Evolutionary conservation across 2,797 vertebrate genomes (phyloP).

Genomic region (Danio kyathit): DNA sequence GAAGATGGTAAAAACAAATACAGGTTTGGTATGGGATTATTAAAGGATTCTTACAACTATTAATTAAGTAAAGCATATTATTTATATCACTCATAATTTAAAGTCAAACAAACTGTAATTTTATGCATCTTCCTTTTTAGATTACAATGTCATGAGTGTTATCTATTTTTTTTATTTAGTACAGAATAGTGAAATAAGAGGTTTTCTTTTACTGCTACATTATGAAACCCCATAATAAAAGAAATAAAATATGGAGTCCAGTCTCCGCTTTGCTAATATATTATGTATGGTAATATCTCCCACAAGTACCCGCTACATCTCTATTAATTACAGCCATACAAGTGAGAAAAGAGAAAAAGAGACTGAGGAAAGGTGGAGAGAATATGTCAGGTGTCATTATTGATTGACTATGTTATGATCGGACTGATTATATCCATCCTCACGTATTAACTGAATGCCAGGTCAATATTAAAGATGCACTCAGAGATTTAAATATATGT

Average conservation of each 20-base stretch:
- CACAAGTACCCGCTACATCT: slow-evolving; percentile 59
- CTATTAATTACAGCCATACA: slow-evolving; percentile 61
- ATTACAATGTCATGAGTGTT: not conserved
- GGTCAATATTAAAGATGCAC: not conserved
- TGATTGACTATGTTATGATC: slow-evolving; percentile 26
- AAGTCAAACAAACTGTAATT: slow-evolving; percentile 8
- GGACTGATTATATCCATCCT: not conserved
- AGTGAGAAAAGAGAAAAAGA: slow-evolving; percentile 29
- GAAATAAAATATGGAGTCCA: slow-evolving; percentile 56
- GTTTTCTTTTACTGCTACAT: slow-evolving; percentile 49
- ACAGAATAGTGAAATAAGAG: slow-evolving; percentile 39
- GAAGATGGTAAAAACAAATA: no score
- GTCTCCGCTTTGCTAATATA: slow-evolving; percentile 51
- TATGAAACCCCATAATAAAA: slow-evolving; percentile 54
- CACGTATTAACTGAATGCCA: not conserved
- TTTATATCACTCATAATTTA: not conserved
- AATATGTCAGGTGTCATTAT: slow-evolving; percentile 4
- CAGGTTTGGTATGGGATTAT: no score
- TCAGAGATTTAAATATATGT: not conserved
- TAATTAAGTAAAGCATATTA: no score
- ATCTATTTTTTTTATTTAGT: slow-evolving; percentile 13
- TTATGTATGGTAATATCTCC: slow-evolving; percentile 62
- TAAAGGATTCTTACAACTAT: no score
- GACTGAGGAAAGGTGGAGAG: slow-evolving; percentile 1
- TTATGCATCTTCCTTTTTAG: not conserved